Evolutionary conservation across 2,113 vertebrate genomes (phyloP).

Genomic region (Calidris pugnax): DNA sequence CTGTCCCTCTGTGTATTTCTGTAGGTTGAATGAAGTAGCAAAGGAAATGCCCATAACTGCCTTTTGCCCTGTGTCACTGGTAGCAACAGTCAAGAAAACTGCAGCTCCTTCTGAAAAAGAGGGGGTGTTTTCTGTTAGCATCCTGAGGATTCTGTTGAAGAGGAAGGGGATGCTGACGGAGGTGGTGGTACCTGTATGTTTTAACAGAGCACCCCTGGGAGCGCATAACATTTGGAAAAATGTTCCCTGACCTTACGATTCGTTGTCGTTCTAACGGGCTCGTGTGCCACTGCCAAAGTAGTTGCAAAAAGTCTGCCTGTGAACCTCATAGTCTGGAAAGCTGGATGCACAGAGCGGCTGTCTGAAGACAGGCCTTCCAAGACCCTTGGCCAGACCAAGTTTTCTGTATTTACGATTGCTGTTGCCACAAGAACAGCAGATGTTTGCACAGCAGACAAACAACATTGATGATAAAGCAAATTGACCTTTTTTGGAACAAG

Average conservation of each 20-base stretch:
- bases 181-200: not conserved
- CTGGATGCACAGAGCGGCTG: not conserved
- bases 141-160: not conserved
- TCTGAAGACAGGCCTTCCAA: conserved; percentile 8
- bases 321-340: not conserved
- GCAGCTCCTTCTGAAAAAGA: not conserved
- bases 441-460: conserved; percentile 51
- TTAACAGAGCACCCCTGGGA: not conserved
- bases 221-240: not conserved
- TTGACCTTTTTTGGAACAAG: conserved; percentile 24
- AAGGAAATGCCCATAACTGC: not conserved
- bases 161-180: not conserved
- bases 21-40: not conserved
- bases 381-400: not conserved
- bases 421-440: conserved; percentile 40
- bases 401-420: not conserved
- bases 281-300: not conserved
- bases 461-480: conserved; percentile 38
- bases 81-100: not conserved
- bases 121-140: not conserved
- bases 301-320: not conserved
- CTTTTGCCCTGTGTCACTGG: not conserved
- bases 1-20: not conserved
- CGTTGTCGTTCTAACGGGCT: not conserved
- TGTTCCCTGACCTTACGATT: not conserved